Evolutionary conservation across 92 coral and sea anemone species (phyloP).

Genomic region (Siderastrea siderea): DNA sequence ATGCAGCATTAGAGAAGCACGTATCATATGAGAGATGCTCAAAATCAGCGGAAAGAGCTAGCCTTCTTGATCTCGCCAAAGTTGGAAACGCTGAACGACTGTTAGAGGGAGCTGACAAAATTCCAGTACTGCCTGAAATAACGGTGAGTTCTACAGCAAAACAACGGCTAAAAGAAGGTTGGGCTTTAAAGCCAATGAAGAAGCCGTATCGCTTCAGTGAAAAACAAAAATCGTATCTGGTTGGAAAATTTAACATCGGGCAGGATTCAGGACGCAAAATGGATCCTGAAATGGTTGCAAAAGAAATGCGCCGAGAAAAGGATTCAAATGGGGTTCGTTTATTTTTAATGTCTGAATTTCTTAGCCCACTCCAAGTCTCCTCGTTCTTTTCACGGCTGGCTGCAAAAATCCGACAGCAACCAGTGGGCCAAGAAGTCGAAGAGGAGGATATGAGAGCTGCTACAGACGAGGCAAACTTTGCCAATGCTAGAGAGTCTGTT

Average conservation of each 20-base stretch:
- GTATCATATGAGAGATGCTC: slow-evolving; percentile 15
- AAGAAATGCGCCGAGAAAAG: slow-evolving; percentile 13
- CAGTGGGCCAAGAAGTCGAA: slow-evolving; percentile 18
- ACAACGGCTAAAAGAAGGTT: slow-evolving; percentile 2
- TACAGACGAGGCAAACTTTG: slow-evolving; percentile 43
- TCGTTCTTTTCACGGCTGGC: slow-evolving; percentile 57
- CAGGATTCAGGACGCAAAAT: slow-evolving; percentile 7
- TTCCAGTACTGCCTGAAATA: background rate
- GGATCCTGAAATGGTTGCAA: slow-evolving; percentile 17
- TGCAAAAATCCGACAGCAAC: slow-evolving; percentile 45
- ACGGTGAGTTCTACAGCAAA: background rate
- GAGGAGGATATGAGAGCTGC: slow-evolving; percentile 40
- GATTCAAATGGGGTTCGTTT: slow-evolving; percentile 12
- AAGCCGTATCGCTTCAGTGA: slow-evolving; percentile 11
- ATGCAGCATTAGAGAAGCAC: slow-evolving; percentile 36
- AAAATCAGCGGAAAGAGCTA: slow-evolving; percentile 29
- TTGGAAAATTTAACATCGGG: slow-evolving; percentile 9
- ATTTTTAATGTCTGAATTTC: slow-evolving; percentile 26
- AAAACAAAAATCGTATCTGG: slow-evolving; percentile 5
- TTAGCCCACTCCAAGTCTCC: slow-evolving; percentile 36
- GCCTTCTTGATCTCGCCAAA: slow-evolving; percentile 26
- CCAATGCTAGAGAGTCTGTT: slow-evolving; percentile 31
- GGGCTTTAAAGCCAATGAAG: slow-evolving; percentile 11
- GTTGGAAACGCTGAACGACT: slow-evolving; percentile 9
- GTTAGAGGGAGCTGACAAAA: slow-evolving; percentile 32